Base-by-base conservation (phyloP, 1,140 invertebrate species). In the Amphibalanus amphitrite region DNA sequence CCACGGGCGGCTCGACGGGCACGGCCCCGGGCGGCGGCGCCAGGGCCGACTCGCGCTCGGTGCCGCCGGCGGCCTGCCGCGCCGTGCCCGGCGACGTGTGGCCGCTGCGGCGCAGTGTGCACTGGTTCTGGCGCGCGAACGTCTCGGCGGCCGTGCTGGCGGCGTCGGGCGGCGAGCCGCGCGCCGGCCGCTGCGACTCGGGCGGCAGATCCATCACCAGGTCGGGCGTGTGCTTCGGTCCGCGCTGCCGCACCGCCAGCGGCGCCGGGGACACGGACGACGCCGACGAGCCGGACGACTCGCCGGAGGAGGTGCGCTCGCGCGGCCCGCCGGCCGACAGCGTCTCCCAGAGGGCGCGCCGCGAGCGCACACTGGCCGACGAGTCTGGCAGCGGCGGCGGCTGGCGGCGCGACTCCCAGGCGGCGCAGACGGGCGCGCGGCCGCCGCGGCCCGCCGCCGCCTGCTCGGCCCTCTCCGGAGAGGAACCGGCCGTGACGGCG, bases 191-290 rank as follows among this genome's bases (percentile, higher is more conserved):
- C 72, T 70, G 23, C 72, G 72, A 69, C 73, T 74, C 59, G 70
- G 70, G 30, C 30, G 91, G 91, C 69, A 93, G 80, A 79, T 93
- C 91, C 84, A 93, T 89, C 33, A 95, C 91, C n/a, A 95, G 81
- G 80, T 95, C 92, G 0, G 91, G 92, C 1, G 91, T 89, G 74
- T 89, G 86, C 74, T 87, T 88, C 77, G 82, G 85, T 69, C 83
- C 80, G 79, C 38, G 72, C 73, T 74, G 73, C 74, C 73, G 73
- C 29, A 75, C 72, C 26, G 74, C 72, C 29, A 73, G 74, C 69
- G 72, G 74, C 30, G 73, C 70, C 29, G 73, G 67, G 28, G 69
- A 38, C 33, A 15, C 33, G 4, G 33, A 38, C 33, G 33, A 38
- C 33, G 33, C 33, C 33, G 33, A 38, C 33, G 33, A 38, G 33